Evolutionary conservation across 2,888 invertebrate genomes (phyloP), one percentile per base, ranked within the genome.

Genomic region (Micoletzkya japonica): DNA sequence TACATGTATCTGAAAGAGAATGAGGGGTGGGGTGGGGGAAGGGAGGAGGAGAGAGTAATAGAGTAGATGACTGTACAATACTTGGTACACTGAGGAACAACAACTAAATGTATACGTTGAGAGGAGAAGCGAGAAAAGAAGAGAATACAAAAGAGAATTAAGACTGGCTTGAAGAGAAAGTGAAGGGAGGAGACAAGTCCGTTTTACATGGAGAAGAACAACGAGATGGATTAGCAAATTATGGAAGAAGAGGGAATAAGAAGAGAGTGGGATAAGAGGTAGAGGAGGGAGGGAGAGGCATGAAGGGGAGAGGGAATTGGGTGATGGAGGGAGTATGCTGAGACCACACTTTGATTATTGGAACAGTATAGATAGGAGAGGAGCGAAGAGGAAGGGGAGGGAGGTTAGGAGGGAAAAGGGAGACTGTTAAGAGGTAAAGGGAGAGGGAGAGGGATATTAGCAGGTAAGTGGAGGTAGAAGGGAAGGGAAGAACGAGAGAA

Each of bases 251-350:
- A 60, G 63, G 20, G 10, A 63, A 63, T 49, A 63, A 63, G 49
- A 61, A 61, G 36, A 36, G 44, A 20, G 32, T 44, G 44, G 30
- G 37, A 32, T 63, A 14, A 34, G 26, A 1, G 44, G 49, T 10
- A 49, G 59, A 61, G 20, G 30, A 61, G 37, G 30, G 49, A 49
- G 49, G 4, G 49, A 50, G 37, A 49, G 2, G 49, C 44, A n/a
- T 32, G 49, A 24, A 32, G 50, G 32, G 30, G n/a, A 24, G n/a
- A n/a, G 26, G 26, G 54, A 39, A 39, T n/a, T n/a, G n/a, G 36
- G 59, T 59, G 39, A 59, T 59, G 59, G 59, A 37, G 59, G 36
- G 59, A 59, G 59, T 26, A 59, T 37, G 37, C n/a, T 26, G 24
- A 10, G 59, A n/a, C 36, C n/a, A n/a, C n/a, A n/a, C n/a, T n/a